Conservation (phyloP, 2,797 vertebrate genomes). For the Falco columbarius region DNA sequence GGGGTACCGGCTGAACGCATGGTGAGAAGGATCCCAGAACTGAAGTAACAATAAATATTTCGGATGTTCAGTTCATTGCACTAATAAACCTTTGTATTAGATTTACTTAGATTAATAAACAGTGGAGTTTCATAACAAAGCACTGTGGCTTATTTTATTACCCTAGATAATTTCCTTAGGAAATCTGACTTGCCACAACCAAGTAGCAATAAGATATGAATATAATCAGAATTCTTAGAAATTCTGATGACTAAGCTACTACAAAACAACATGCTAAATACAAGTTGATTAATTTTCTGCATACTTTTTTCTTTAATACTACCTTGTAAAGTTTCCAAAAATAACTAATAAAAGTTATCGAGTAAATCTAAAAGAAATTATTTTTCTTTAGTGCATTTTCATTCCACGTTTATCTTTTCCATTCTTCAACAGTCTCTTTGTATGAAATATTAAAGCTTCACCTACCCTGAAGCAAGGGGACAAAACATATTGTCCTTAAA, state of each 20-base stretch:
- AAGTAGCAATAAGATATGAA: not conserved
- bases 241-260: not conserved
- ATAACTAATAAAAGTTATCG: not conserved
- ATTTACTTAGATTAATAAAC: not conserved
- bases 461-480: not conserved
- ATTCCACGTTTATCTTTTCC: not conserved
- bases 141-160: not conserved
- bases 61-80: not conserved
- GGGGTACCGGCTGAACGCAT: not conserved
- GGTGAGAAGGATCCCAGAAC: constrained; percentile 13
- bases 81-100: not conserved
- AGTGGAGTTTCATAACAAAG: not conserved
- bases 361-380: not conserved
- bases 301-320: not conserved
- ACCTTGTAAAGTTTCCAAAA: not conserved
- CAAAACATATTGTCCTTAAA: not conserved
- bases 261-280: not conserved
- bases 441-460: not conserved
- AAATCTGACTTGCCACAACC: not conserved
- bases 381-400: not conserved
- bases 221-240: not conserved
- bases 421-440: not conserved
- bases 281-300: not conserved
- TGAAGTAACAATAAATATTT: constrained; percentile 11
- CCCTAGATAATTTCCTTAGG: not conserved